These are phyloP conservation scores for Calvadosia cruxmelitensis DNA, from an alignment of 30 jellyfish, hydroid and myxozoan species.

Conservation along the genomic window DNA sequence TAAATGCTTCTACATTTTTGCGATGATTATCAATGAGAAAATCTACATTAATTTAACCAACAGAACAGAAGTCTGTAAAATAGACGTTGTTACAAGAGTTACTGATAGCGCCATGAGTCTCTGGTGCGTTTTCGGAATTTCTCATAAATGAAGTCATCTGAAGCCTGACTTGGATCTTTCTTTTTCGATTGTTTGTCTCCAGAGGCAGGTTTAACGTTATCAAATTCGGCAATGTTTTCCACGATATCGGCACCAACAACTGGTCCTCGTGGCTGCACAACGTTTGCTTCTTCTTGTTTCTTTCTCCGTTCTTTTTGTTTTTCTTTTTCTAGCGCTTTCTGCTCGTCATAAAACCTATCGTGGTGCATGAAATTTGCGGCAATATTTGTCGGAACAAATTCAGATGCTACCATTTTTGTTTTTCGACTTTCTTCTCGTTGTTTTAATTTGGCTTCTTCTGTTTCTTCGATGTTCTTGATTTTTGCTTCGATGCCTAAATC, in stretches of 20 bases:
- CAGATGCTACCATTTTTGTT: slow-evolving; percentile 56
- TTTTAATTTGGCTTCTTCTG: slow-evolving; percentile 93
- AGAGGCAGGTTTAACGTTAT: slow-evolving; percentile 2
- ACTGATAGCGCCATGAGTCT: slow-evolving; percentile 79
- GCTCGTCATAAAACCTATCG: slow-evolving; percentile 73
- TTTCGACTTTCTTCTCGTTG: slow-evolving; percentile 57
- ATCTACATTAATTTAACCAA: too few species aligned
- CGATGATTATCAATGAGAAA: too few species aligned
- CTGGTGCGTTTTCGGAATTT: slow-evolving; percentile 63
- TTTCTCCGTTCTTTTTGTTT: slow-evolving; percentile 51
- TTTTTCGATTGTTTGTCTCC: slow-evolving; percentile 19
- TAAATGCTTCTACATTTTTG: too few species aligned
- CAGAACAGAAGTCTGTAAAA: too few species aligned
- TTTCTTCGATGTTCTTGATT: slow-evolving; percentile 78
- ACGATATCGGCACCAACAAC: slow-evolving; percentile 49
- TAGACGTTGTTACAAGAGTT: too few species aligned
- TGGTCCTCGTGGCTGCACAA: slow-evolving; percentile 65
- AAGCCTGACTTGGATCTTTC: slow-evolving; percentile 32
- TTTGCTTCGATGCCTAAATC: slow-evolving; percentile 90
- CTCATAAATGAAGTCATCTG: slow-evolving; percentile 91
- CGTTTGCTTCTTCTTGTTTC: slow-evolving; percentile 12
- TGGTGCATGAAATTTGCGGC: slow-evolving; percentile 93
- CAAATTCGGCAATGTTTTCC: slow-evolving; percentile 5
- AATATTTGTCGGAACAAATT: slow-evolving; percentile 89
- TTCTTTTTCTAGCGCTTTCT: slow-evolving; percentile 65